These are phyloP conservation scores for Aurelia aurita complex sp. Pacific DNA, from an alignment of 30 jellyfish, hydroid and myxozoan species.

Conservation along the genomic window DNA sequence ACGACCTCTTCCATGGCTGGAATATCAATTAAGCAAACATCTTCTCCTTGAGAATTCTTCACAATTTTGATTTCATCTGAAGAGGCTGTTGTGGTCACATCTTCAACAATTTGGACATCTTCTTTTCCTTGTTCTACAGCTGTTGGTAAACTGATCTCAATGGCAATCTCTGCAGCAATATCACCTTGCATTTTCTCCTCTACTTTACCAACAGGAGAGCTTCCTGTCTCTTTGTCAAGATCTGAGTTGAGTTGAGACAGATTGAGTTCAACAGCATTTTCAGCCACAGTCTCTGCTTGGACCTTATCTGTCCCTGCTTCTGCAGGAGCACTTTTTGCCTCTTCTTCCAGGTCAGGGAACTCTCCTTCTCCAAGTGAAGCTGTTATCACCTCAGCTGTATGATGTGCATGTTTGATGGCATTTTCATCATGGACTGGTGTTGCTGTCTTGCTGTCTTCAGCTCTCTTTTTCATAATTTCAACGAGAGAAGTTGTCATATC, in stretches of 20 bases:
- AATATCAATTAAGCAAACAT: constrained; percentile 12
- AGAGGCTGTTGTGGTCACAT: neutral
- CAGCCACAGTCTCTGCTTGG: neutral
- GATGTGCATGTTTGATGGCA: neutral
- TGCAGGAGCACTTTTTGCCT: too few relatives aligned
- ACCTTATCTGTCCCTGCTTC: too few relatives aligned
- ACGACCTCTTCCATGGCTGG: neutral
- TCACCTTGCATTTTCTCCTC: neutral
- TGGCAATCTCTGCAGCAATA: neutral
- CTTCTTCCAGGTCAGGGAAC: too few relatives aligned
- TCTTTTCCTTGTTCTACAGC: constrained; percentile 1
- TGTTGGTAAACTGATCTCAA: neutral
- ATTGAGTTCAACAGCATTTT: neutral
- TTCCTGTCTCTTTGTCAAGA: neutral
- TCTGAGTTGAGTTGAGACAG: too few relatives aligned
- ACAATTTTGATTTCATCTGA: neutral
- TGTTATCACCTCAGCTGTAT: too few relatives aligned
- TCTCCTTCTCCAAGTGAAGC: too few relatives aligned
- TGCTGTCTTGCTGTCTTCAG: constrained; percentile 6
- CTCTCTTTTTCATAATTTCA: neutral
- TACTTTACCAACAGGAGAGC: too few relatives aligned
- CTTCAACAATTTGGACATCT: neutral
- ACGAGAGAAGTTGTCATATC: constrained; percentile 29
- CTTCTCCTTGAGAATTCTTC: constrained; percentile 30
- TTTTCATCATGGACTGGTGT: neutral